Evolutionary conservation across 2,113 vertebrate species (phyloP).

Genomic region (Embiotoca jacksoni): DNA sequence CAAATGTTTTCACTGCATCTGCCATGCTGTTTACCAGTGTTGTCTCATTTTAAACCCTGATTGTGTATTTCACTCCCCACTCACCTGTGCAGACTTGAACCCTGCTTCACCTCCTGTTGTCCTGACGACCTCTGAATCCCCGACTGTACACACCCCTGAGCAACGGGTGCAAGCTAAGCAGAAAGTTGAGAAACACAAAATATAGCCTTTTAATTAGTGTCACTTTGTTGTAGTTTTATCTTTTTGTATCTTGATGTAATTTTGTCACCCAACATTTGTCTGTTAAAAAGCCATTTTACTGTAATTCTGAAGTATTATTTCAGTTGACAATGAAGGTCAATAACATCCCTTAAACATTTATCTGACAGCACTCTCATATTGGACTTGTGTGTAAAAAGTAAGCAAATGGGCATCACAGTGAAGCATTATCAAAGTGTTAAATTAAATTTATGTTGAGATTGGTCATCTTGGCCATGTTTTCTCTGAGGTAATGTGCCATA

Average conservation of each 20-base stretch:
- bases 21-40: background rate
- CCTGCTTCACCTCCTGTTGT: background rate
- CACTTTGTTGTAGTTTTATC: constrained; percentile 11
- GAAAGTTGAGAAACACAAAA: constrained; percentile 21
- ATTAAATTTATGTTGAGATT: constrained; percentile 18
- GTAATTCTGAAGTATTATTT: background rate
- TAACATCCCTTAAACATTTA: background rate
- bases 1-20: background rate
- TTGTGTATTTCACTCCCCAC: background rate
- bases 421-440: constrained; percentile 16
- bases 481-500: constrained; percentile 27
- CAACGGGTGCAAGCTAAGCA: constrained; percentile 8
- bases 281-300: constrained; percentile 18
- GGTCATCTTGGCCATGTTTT: constrained; percentile 24
- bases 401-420: constrained; percentile 18
- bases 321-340: background rate
- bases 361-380: constrained; percentile 11
- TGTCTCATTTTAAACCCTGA: background rate
- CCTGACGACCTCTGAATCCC: constrained; percentile 14
- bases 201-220: constrained; percentile 13
- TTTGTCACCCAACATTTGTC: background rate
- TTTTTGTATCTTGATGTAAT: background rate
- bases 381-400: constrained; percentile 28
- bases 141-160: constrained; percentile 15
- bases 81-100: background rate